A percentile compares a stretch with the other conserved stretches of the same genome.
Conservation (phyloP, 2,113 vertebrate genomes). For the rabbit (Oryctolagus cuniculus) region DNA sequence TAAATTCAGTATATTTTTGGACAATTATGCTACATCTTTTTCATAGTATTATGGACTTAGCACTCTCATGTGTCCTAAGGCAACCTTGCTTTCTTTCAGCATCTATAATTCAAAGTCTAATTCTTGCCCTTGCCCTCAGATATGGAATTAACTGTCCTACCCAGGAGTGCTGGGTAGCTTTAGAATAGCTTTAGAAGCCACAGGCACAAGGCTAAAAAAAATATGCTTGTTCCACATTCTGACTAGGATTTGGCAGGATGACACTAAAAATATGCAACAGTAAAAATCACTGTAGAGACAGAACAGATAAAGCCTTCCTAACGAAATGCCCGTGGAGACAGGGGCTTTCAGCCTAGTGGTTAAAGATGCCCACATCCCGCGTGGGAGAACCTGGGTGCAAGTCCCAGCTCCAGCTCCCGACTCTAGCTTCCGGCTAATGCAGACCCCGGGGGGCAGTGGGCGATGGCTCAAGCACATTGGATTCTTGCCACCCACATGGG, state of each 20-base stretch:
- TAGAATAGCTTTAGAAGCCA: slow-evolving; percentile 19
- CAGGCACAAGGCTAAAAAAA: not conserved
- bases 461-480: no score
- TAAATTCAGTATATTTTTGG: not conserved
- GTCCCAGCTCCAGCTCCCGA: no score
- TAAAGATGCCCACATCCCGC: no score
- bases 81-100: not conserved
- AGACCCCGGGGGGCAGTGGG: no score
- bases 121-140: not conserved
- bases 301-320: not conserved
- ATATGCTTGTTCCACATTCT: not conserved
- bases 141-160: not conserved
- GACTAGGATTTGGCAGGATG: slow-evolving; percentile 18
- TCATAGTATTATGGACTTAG: not conserved
- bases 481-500: no score
- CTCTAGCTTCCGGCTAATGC: no score
- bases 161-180: no score
- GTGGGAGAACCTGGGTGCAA: no score
- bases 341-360: no score
- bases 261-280: not conserved
- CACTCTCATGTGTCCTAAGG: not conserved
- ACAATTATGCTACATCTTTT: not conserved
- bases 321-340: not conserved
- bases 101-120: not conserved
- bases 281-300: not conserved